Percentiles rank a stretch among this genome's conserved stretches.
Evolutionary conservation across 2,797 vertebrate species (phyloP).

Genomic region (Epinephelus awoara): DNA sequence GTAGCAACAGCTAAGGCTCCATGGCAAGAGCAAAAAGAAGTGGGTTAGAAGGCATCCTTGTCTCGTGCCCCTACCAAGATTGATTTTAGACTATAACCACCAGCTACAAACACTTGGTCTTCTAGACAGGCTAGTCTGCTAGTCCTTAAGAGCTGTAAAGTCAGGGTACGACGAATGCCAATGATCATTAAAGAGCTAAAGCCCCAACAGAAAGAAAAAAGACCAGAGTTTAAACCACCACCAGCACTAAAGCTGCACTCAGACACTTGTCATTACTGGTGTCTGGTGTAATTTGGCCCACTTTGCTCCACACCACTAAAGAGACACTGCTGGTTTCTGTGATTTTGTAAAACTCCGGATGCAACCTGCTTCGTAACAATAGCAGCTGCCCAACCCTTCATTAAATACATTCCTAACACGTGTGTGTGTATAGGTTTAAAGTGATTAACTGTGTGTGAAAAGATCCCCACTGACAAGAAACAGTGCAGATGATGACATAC

Average conservation of each 20-base stretch:
- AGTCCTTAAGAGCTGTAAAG: conserved; percentile 21
- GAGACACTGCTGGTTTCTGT: conserved; percentile 35
- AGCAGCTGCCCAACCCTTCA: conserved; percentile 70
- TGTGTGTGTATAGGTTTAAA: conserved; percentile 48
- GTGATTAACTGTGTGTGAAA: conserved; percentile 59
- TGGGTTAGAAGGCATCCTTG: background rate
- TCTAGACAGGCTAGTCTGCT: background rate
- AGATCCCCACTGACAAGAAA: conserved; percentile 62
- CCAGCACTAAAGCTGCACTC: conserved; percentile 27
- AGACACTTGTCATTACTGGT: conserved; percentile 64
- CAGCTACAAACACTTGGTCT: background rate
- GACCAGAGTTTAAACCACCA: conserved; percentile 23
- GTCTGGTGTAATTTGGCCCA: conserved; percentile 50
- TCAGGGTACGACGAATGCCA: conserved; percentile 10
- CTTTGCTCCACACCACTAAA: conserved; percentile 42
- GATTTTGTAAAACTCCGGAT: conserved; percentile 49
- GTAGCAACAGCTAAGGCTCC: background rate
- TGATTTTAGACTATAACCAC: conserved; percentile 11
- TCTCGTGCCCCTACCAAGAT: background rate
- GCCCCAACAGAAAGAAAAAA: conserved; percentile 38
- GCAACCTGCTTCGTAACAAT: conserved; percentile 63
- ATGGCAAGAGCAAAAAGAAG: conserved; percentile 6
- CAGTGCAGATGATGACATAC: conserved; percentile 51
- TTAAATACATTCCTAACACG: conserved; percentile 77
- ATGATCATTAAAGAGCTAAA: conserved; percentile 38